Evolutionary conservation across 2,797 vertebrate species (phyloP).

Genomic region (Hybognathus amarus): DNA sequence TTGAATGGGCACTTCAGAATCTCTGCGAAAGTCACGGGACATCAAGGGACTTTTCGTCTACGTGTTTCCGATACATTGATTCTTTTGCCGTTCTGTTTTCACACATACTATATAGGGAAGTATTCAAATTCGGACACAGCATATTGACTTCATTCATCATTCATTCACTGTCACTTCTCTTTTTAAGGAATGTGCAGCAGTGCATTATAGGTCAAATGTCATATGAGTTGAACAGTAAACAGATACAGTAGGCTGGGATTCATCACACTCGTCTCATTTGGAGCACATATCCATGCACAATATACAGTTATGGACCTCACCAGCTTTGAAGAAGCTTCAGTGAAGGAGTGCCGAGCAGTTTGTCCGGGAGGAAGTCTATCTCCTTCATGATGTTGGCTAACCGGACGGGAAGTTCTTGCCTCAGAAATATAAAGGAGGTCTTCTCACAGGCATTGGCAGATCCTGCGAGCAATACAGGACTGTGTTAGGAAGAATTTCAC

Average conservation of each 20-base stretch:
- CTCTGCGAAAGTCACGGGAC: too few species aligned
- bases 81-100: too few species aligned
- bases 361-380: constrained; percentile 94
- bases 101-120: too few species aligned
- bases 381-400: constrained; percentile 97
- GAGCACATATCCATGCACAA: neutral
- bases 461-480: constrained; percentile 73
- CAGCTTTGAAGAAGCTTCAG: constrained; percentile 92
- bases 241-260: neutral
- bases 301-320: constrained; percentile 62
- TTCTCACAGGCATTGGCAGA: constrained; percentile 95
- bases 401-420: constrained; percentile 95
- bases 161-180: neutral
- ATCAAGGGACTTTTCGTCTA: too few species aligned
- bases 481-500: constrained; percentile 4
- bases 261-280: neutral
- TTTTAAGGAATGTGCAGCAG: neutral
- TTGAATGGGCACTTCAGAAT: too few species aligned
- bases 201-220: neutral
- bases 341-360: constrained; percentile 87
- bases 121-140: too few species aligned
- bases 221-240: constrained; percentile 3
- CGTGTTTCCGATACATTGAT: too few species aligned
- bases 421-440: constrained; percentile 94
- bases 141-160: neutral